Percentiles rank a stretch among this genome's conserved stretches.
Evolutionary conservation across 2,113 vertebrate species (phyloP).

Genomic region (Carettochelys insculpta): DNA sequence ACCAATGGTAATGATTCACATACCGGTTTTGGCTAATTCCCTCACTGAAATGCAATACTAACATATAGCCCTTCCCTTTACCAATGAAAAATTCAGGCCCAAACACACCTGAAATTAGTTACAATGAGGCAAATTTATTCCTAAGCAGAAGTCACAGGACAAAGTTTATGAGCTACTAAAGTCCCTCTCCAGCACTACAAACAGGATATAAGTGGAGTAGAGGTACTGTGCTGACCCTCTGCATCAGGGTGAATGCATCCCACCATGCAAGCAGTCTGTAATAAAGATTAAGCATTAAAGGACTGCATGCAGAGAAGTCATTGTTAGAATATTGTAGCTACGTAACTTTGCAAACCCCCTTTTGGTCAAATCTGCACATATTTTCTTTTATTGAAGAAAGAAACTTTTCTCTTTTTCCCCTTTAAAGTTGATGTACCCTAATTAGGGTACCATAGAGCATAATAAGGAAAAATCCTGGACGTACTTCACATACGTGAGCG

Average conservation of each 20-base stretch:
- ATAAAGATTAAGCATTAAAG: background rate
- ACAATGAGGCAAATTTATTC: background rate
- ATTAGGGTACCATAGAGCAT: background rate
- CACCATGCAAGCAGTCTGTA: background rate
- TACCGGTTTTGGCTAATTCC: background rate
- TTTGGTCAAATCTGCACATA: background rate
- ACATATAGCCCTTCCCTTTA: background rate
- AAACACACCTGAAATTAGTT: background rate
- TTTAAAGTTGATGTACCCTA: conserved; percentile 6
- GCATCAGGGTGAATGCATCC: background rate
- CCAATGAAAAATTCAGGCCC: background rate
- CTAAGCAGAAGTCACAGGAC: background rate
- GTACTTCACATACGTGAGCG: conserved; percentile 87
- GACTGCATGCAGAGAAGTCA: background rate
- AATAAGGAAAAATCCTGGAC: conserved; percentile 41
- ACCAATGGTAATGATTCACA: background rate
- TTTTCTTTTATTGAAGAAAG: background rate
- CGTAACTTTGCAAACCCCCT: background rate
- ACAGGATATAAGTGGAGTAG: background rate
- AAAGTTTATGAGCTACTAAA: background rate
- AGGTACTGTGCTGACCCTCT: background rate
- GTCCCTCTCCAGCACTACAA: background rate
- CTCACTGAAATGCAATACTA: background rate
- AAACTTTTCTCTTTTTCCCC: background rate
- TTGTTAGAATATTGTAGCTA: background rate